Percentiles rank a stretch among this genome's conserved stretches.
Conservation (phyloP, 2,113 vertebrate genomes). For the Calidris pugnax region DNA sequence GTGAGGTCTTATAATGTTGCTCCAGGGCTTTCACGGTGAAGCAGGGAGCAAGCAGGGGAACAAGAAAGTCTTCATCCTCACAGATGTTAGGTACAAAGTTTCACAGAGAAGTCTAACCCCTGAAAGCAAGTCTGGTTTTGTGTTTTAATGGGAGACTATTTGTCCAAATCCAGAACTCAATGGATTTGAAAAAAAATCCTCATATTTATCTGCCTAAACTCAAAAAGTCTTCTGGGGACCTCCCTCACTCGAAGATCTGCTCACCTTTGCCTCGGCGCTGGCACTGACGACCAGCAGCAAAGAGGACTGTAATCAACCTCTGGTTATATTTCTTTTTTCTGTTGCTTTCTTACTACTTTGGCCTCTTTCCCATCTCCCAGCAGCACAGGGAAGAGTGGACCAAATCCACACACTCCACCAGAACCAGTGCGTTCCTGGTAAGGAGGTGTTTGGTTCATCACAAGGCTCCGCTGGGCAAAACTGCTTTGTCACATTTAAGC, state of each 20-base stretch:
- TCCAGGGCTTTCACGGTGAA: not conserved
- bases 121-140: not conserved
- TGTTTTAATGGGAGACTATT: not conserved
- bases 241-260: not conserved
- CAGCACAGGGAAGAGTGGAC: accelerated
- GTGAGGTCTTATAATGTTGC: not conserved
- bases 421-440: not conserved
- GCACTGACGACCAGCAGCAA: not conserved
- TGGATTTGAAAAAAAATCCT: not conserved
- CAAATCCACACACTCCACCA: not conserved
- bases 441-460: not conserved
- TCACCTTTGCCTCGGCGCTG: not conserved
- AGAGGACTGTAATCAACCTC: not conserved
- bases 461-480: not conserved
- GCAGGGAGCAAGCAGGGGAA: not conserved
- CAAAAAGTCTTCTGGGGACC: not conserved
- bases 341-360: not conserved
- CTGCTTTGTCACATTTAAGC: not conserved
- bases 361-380: not conserved
- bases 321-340: not conserved
- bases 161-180: not conserved
- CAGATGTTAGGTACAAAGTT: not conserved
- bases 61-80: conserved; percentile 1
- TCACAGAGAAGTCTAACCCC: not conserved
- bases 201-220: not conserved